Base-by-base conservation (phyloP, 2,113 vertebrate genomes). In the Pteropus alecto region DNA sequence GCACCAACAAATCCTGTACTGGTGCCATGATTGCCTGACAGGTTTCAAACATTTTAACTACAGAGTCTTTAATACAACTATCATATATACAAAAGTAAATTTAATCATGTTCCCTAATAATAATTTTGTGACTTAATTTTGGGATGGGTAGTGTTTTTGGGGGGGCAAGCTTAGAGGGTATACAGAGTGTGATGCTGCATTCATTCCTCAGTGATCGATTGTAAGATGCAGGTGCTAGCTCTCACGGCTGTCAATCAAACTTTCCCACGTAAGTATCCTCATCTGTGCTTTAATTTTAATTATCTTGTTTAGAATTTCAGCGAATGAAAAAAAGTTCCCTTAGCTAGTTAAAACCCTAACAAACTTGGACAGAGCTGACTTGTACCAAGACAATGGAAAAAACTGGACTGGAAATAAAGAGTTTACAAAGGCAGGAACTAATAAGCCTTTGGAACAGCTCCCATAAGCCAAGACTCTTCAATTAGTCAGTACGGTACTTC, bases 231-330 rank as follows among this genome's bases (percentile, higher is more conserved):
- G 65, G 35, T 22, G 30, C 13, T 54, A 46, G 82, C 56, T 68
- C 46, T 90, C 58, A 41, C 35, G 30, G 89, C 0, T 46, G 54
- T 73, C 71, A 87, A 43, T 30, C 70, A 86, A 73, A 70, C 22
- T 76, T 92, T 63, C 48, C 19, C 48, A 95, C 2, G 15, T 3
- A 16, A 76, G 58, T 30, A 91, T 54, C 18, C 5, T 85, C 43
- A 84, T 76, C 21, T 70, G 86, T 86, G 65, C 65, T 96, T 96
- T 81, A 63, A 96, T 76, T 96, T 93, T 92, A 90, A 95, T 93
- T 28, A 63, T 83, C 48, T 87, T 83, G 28, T 76, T 90, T 85
- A 93, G 79, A 94, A 94, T 93, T 85, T 90, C 88, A 92, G 91
- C 68, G 97, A 89, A 93, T 87, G 78, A 94, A 92, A 78, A 88